Base-by-base conservation (phyloP, 2,888 invertebrate genomes). In the Drosophila phalerata region DNA sequence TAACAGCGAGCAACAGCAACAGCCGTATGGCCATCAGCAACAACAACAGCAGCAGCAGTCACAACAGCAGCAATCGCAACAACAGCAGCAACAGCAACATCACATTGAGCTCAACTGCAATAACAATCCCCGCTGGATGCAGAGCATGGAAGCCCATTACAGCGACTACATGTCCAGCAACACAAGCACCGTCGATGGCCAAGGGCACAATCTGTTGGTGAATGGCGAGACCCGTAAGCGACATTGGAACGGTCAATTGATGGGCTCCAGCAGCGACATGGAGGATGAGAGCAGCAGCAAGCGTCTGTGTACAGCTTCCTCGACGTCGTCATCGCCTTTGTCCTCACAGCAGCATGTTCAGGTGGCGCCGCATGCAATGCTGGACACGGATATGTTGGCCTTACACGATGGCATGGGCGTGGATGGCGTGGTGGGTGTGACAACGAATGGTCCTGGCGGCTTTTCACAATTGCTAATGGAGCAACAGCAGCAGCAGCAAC, bases 51-150 rank as follows among this genome's bases (percentile, higher is more conserved):
- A 71, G 19, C 76, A 66, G 19, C 69, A 70, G 15, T 64, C 75
- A n/a, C 86, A 76, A 13, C 67, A 66, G 11, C 28, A 28, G 17
- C 73, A 66, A 15, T 56, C 45, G 5, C 77, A 57, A 25, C 28
- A 28, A 13, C 67, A 66, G 11, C 73, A 60, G 19, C 84, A 79
- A 17, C 88, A 89, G 52, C 88, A 90, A 15, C 91, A 91, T 70
- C 90, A 91, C 61, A 90, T 91, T 45, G 90, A 91, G 37, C 73
- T 91, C 8, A 90, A 89, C 52, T 88, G 91, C 56, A 89, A 88
- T 60, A 91, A 90, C 61, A 92, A 90, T 73, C 91, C 91, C 0
- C 90, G 92, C 51, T 92, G 92, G 92, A 91, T 92, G 90, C 92
- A 92, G 62, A 90, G 91, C 69, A 91, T 92, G 89, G 92, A 92